phyloP scores from a whole-genome alignment of 2,888 invertebrate species.

The Scaptomyza flava region DNA sequence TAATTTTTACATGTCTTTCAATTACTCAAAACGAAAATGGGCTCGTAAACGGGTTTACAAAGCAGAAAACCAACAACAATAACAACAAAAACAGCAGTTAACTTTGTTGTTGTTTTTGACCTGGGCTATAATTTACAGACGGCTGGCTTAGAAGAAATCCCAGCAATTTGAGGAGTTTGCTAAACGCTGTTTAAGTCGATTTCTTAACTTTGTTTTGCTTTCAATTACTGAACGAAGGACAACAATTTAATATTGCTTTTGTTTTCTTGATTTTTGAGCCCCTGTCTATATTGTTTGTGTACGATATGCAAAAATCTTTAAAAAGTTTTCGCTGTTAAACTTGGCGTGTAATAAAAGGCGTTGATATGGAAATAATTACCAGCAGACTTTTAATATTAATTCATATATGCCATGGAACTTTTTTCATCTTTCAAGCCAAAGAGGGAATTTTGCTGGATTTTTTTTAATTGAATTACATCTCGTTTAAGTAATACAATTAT shows the following conservation, averaged over 20 bases:
- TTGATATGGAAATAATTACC: constrained; percentile 74
- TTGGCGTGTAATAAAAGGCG: constrained; percentile 51
- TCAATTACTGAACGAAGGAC: constrained; percentile 72
- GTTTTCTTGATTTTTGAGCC: constrained; percentile 10
- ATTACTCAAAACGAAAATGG: constrained; percentile 59
- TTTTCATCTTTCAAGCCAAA: background rate
- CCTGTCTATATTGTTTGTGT: constrained; percentile 5
- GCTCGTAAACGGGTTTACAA: constrained; percentile 61
- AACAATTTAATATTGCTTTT: constrained; percentile 46
- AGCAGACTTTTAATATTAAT: constrained; percentile 56
- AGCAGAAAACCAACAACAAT: constrained; percentile 27
- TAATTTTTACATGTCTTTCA: constrained; percentile 72
- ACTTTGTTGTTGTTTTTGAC: constrained; percentile 7
- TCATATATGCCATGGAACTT: constrained; percentile 1
- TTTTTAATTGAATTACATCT: background rate
- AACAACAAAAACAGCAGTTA: background rate
- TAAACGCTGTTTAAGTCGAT: constrained; percentile 43
- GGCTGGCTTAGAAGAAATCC: constrained; percentile 68
- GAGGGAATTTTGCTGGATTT: background rate
- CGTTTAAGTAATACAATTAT: background rate
- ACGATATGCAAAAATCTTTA: constrained; percentile 54
- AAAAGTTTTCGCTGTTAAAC: constrained; percentile 50
- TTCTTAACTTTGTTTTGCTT: constrained; percentile 48
- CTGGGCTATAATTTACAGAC: constrained; percentile 73
- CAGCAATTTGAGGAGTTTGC: constrained; percentile 36